Conservation (phyloP, 2,113 vertebrate genomes). For the Crypturellus undulatus region DNA sequence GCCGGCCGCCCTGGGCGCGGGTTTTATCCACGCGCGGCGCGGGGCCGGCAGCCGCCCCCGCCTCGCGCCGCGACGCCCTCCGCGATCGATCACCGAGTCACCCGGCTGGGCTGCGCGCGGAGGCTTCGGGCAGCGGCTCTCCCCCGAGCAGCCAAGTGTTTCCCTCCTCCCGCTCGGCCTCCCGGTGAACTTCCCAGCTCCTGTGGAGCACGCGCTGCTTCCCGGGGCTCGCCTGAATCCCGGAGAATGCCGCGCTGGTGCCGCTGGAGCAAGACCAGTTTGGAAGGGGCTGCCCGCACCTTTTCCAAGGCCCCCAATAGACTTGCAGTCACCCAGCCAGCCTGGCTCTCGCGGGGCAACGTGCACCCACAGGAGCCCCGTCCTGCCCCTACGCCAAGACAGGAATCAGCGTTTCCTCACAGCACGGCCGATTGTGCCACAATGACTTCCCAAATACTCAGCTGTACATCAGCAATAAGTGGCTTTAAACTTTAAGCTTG, state of each 20-base stretch:
- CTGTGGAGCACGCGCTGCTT: rapidly evolving
- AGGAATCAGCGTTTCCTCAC: not conserved
- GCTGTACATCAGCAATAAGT: not conserved
- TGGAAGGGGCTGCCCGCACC: not conserved
- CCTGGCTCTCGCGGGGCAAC: rapidly evolving
- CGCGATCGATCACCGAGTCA: not conserved
- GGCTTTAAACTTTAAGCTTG: not conserved
- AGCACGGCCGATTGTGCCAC: not conserved
- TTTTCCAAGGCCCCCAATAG: rapidly evolving
- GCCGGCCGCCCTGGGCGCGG: not conserved
- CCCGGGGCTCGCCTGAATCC: not conserved
- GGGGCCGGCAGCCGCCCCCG: not conserved
- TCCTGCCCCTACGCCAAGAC: rapidly evolving
- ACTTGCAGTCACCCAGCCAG: rapidly evolving
- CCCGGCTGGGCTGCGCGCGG: not conserved
- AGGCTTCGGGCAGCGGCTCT: not conserved
- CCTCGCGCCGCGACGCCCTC: not conserved
- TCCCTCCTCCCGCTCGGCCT: not conserved
- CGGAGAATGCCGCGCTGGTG: not conserved
- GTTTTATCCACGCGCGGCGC: not conserved
- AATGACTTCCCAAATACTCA: not conserved
- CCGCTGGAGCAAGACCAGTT: rapidly evolving
- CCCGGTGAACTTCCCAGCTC: not conserved
- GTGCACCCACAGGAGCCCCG: not conserved
- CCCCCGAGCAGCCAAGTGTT: not conserved